Conservation (phyloP, 2,113 vertebrate species). For the Bubalus kerabau region DNA sequence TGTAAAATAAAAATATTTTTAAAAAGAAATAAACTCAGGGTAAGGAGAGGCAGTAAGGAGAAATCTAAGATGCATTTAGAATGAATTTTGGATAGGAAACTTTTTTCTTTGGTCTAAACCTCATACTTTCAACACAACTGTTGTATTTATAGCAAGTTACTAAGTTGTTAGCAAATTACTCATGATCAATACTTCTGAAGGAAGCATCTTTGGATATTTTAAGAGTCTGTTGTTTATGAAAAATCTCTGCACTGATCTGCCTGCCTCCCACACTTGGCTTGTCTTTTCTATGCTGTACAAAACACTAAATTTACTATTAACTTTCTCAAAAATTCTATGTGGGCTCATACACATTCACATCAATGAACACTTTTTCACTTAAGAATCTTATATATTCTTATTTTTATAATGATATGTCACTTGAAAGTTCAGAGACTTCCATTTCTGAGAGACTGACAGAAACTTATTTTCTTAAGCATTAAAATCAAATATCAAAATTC, state of each 20-base stretch:
- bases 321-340: background rate
- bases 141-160: background rate
- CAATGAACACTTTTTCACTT: background rate
- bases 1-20: background rate
- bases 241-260: background rate
- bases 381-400: background rate
- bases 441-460: background rate
- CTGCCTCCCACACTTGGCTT: background rate
- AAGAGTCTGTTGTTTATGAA: background rate
- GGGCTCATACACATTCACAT: background rate
- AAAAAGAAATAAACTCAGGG: background rate
- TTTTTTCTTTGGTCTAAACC: background rate
- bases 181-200: background rate
- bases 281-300: background rate
- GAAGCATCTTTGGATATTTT: background rate
- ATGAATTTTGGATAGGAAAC: background rate
- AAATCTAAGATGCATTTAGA: background rate
- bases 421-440: conserved; percentile 13
- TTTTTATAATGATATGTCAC: background rate
- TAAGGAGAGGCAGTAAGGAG: background rate
- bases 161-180: background rate
- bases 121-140: background rate
- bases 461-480: background rate
- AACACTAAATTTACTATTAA: background rate
- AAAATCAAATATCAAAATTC: background rate